Evolutionary conservation across 2,113 vertebrate species (phyloP), one percentile per base, ranked within the genome.

Genomic region (Alligator mississippiensis): DNA sequence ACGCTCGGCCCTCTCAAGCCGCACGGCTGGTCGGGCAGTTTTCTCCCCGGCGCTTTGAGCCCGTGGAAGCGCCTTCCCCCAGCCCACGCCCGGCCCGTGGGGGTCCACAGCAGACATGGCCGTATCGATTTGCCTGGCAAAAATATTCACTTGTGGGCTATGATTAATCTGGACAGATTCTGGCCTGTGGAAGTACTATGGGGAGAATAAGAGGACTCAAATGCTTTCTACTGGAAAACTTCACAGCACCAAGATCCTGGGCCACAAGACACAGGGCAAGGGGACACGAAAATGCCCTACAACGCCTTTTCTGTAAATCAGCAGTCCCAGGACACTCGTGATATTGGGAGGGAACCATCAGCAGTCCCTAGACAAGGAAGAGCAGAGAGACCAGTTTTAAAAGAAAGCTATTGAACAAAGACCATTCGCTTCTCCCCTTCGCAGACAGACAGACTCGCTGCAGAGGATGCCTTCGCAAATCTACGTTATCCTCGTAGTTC

Each of bases 361-460:
- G 77, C 88, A 91, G 66, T 47, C 68, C 80, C 58, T 25, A 92
- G 85, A 9, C 72, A 59, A 74, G 86, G 91, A 66, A 83, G 59
- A 93, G 88, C 84, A 89, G 81, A 25, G n/a, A 82, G 84, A 93
- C 77, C 94, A 92, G 38, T 89, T 60, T 82, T 84, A 92, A 76
- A 85, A 75, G 3, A 1, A 85, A 82, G 89, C 77, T 22, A 85
- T 88, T 93, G 82, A 76, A 24, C 85, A 89, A 77, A 83, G 78
- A 19, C 85, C 77, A 76, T 1, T 34, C 22, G 10, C 63, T 85
- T 54, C 64, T 74, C 5, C 92, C 68, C 84, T 91, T 91, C 28
- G 80, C 18, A 34, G 54, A 38, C 0, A 27, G 80, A 84, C 84
- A 79, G 75, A 8, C 10, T 66, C 87, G 87, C 88, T 0, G 6